Evolutionary conservation across 2,888 invertebrate species (phyloP).

Genomic region (Linyphia triangularis): DNA sequence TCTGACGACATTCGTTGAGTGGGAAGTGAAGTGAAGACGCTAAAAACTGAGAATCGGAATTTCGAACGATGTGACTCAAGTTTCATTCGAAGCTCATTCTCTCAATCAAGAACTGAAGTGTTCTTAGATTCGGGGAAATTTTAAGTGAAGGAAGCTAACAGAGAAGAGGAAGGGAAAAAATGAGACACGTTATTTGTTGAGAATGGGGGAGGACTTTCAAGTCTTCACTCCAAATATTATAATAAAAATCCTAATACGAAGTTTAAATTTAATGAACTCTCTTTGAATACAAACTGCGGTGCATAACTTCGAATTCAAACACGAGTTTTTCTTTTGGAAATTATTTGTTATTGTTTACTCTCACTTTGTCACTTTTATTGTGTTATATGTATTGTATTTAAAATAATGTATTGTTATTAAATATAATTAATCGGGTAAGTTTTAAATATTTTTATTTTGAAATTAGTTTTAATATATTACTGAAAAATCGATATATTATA

Average conservation of each 20-base stretch:
- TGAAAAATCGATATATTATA: no score
- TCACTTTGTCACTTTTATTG: no score
- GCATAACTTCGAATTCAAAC: no score
- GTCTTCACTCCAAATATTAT: neutral
- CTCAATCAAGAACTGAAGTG: slow-evolving; percentile 2
- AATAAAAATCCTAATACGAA: neutral
- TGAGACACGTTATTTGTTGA: neutral
- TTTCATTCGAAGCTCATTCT: neutral
- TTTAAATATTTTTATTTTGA: no score
- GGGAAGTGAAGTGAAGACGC: slow-evolving; percentile 2
- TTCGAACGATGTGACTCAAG: slow-evolving; percentile 1
- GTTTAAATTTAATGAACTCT: neutral
- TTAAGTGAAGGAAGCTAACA: neutral
- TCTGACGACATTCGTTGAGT: neutral
- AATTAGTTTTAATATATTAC: no score
- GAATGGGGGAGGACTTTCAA: neutral
- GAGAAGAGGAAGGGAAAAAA: neutral
- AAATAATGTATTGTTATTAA: no score
- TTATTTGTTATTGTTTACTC: no score
- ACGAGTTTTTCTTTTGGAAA: no score
- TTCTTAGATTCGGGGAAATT: neutral
- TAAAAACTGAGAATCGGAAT: slow-evolving; percentile 15
- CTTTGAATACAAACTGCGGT: no score
- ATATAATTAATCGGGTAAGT: no score
- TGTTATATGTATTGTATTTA: no score